Evolutionary conservation across 2,113 vertebrate genomes (phyloP).

Genomic region (Xerus inauris): DNA sequence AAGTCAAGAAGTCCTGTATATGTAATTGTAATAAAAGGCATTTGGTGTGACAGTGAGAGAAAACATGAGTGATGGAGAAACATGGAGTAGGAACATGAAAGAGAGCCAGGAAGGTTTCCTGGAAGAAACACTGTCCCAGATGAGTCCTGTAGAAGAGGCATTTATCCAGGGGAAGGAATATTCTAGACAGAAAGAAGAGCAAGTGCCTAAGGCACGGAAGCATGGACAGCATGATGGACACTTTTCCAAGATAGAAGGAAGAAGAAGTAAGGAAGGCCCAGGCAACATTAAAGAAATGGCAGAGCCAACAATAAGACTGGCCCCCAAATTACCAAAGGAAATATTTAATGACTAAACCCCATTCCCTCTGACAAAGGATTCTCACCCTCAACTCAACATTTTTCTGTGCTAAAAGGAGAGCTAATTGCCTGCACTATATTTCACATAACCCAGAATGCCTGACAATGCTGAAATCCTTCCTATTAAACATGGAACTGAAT

Average conservation of each 20-base stretch:
- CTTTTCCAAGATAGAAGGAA: background rate
- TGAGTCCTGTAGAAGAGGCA: background rate
- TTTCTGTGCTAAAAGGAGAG: background rate
- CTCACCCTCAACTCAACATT: background rate
- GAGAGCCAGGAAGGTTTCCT: background rate
- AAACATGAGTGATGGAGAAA: background rate
- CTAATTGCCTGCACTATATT: background rate
- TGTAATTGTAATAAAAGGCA: background rate
- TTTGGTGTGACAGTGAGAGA: background rate
- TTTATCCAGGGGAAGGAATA: background rate
- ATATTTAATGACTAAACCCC: background rate
- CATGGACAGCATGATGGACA: background rate
- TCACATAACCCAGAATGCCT: background rate
- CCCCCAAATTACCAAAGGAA: background rate
- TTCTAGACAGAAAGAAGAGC: background rate
- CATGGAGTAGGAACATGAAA: background rate
- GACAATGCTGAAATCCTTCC: background rate
- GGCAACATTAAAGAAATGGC: conserved; percentile 13
- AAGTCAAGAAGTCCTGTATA: background rate
- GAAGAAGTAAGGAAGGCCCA: background rate
- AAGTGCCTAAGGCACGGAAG: background rate
- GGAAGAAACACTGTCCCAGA: background rate
- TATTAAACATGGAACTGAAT: background rate
- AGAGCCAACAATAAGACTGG: background rate
- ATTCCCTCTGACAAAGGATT: background rate